A percentile compares a stretch with the other conserved stretches of the same genome.
phyloP scores from a whole-genome alignment of 2,113 vertebrate genomes.

The Scophthalmus maximus region DNA sequence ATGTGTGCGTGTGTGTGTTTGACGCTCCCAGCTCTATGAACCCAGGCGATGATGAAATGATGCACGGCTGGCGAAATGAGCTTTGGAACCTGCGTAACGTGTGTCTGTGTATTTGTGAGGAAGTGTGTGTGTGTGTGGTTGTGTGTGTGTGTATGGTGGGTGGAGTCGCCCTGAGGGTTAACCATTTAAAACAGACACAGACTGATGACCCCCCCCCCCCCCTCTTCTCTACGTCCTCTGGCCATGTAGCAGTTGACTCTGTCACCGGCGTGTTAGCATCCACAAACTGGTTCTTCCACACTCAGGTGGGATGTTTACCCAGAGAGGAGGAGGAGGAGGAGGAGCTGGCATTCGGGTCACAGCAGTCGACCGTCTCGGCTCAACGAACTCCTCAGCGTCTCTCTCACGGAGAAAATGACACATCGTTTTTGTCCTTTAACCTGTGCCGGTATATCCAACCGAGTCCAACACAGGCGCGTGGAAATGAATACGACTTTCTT shows the following conservation, averaged over 20 bases:
- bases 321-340: slow-evolving; percentile 48
- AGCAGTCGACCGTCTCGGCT: slow-evolving; percentile 4
- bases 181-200: slow-evolving; percentile 52
- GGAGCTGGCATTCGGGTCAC: slow-evolving; percentile 22
- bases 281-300: slow-evolving; percentile 60
- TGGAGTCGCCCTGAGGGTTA: slow-evolving; percentile 37
- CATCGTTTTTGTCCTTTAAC: not conserved
- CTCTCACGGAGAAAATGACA: not conserved
- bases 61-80: not conserved
- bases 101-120: not conserved
- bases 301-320: slow-evolving; percentile 44
- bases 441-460: not conserved
- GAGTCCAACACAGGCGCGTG: no score
- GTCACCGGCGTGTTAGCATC: slow-evolving; percentile 34
- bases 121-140: not conserved
- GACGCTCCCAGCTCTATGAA: not conserved
- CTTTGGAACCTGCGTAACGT: slow-evolving; percentile 10
- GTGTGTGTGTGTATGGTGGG: slow-evolving; percentile 37
- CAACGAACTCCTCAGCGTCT: not conserved
- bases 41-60: not conserved
- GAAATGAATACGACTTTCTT: no score
- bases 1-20: slow-evolving; percentile 8
- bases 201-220: slow-evolving; percentile 7
- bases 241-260: slow-evolving; percentile 26
- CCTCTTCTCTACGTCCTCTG: slow-evolving; percentile 19